These are phyloP conservation scores for Pteruthius melanotis DNA, from an alignment of 2,113 vertebrate species.

Conservation along the genomic window DNA sequence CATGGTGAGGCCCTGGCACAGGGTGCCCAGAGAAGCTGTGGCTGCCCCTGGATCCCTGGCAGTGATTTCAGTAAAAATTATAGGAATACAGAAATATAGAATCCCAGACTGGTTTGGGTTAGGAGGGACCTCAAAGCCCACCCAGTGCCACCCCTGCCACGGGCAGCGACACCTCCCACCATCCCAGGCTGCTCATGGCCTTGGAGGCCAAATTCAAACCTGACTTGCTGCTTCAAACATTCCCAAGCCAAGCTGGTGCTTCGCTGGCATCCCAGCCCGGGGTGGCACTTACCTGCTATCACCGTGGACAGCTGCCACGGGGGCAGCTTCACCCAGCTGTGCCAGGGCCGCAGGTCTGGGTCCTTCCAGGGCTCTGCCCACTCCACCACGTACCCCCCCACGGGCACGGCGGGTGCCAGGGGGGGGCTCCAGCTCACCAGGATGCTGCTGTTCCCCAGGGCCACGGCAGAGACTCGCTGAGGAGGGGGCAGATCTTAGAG, in stretches of 20 bases:
- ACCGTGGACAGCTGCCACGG: not conserved
- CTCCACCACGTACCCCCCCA: slow-evolving; percentile 63
- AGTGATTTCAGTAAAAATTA: not conserved
- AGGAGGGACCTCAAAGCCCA: not conserved
- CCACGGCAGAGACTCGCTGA: not conserved
- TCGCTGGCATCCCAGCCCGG: fast-evolving
- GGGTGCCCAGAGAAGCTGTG: not conserved
- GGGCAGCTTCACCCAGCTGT: slow-evolving; percentile 57
- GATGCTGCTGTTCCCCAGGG: slow-evolving; percentile 11
- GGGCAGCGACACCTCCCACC: not conserved
- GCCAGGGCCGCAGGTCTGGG: fast-evolving
- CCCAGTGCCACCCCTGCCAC: fast-evolving
- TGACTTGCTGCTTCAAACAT: fast-evolving
- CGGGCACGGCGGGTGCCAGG: fast-evolving
- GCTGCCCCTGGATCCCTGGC: not conserved
- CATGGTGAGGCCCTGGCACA: not conserved
- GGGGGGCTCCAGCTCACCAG: slow-evolving; percentile 65
- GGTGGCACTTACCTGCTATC: slow-evolving; percentile 57
- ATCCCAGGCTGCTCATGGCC: not conserved
- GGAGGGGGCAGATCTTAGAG: slow-evolving; percentile 57
- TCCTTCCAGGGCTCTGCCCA: slow-evolving; percentile 28
- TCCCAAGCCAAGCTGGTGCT: fast-evolving
- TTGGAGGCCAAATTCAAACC: not conserved
- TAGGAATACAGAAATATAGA: not conserved
- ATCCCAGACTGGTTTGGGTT: no score